phyloP scores from a whole-genome alignment of 2,888 invertebrate species.

The Sipha maydis region DNA sequence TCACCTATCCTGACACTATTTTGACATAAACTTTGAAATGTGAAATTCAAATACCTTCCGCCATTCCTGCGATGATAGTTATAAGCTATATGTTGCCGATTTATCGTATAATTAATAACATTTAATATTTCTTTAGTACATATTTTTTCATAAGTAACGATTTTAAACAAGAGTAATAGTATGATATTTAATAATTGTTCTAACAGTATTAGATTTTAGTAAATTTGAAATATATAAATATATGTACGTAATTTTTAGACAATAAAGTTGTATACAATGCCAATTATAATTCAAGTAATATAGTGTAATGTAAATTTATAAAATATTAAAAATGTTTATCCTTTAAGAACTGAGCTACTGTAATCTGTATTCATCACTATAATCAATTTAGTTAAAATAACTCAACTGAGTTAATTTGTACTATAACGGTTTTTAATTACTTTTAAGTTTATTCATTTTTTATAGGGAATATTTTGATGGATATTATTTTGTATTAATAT shows the following conservation, averaged over 20 bases:
- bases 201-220: not conserved
- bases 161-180: not conserved
- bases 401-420: not conserved
- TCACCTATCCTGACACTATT: constrained; percentile 20
- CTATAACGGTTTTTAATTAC: not conserved
- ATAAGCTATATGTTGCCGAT: not conserved
- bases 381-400: not conserved
- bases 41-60: not conserved
- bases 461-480: not conserved
- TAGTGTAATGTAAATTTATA: not conserved
- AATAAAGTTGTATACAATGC: not conserved
- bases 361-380: not conserved
- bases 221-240: not conserved
- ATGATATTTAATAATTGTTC: not conserved
- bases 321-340: not conserved
- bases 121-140: not conserved
- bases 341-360: not conserved
- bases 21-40: constrained; percentile 8
- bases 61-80: not conserved
- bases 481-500: not conserved
- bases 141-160: not conserved
- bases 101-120: not conserved
- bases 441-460: not conserved
- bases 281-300: not conserved
- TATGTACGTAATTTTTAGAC: not conserved